phyloP scores from a whole-genome alignment of 53 echinoderm and acorn worm genomes.

The Temnopleurus reevesii region DNA sequence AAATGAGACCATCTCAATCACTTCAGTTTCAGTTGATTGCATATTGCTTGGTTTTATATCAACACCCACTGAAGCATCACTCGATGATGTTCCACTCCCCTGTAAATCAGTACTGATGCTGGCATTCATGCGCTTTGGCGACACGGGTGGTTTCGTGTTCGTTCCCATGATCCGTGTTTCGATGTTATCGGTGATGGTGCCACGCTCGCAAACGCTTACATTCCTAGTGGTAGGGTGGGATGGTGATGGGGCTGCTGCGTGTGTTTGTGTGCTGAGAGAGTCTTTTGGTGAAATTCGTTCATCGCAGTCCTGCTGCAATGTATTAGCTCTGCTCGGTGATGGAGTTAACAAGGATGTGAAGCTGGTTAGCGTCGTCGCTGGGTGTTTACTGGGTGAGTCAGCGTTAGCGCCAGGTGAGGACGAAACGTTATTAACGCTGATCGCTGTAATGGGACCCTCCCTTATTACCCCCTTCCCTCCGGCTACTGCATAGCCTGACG shows the following conservation, averaged over 20 bases:
- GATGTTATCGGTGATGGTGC: slow-evolving; percentile 78
- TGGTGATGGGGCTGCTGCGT: neutral
- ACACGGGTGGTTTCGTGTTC: slow-evolving; percentile 73
- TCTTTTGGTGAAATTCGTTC: neutral
- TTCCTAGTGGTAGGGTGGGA: neutral
- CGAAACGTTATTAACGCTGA: slow-evolving; percentile 34
- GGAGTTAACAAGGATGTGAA: neutral
- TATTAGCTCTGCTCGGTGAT: neutral
- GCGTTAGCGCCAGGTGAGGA: slow-evolving; percentile 39
- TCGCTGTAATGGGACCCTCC: slow-evolving; percentile 50
- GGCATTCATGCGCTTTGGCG: slow-evolving; percentile 56
- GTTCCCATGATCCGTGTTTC: slow-evolving; percentile 82
- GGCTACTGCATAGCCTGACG: slow-evolving; percentile 27
- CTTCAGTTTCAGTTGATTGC: slow-evolving; percentile 66
- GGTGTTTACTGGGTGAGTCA: slow-evolving; percentile 46
- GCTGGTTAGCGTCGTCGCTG: slow-evolving; percentile 8
- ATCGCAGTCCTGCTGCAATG: slow-evolving; percentile 53
- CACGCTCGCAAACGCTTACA: slow-evolving; percentile 48
- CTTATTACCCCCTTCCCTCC: slow-evolving; percentile 52
- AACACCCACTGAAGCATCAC: slow-evolving; percentile 62
- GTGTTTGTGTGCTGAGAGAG: neutral
- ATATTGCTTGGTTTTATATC: slow-evolving; percentile 57
- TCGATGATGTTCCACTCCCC: neutral
- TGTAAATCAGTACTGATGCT: slow-evolving; percentile 26
- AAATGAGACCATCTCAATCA: slow-evolving; percentile 58